Base-by-base conservation (phyloP, 1,140 invertebrate species). In the Psilanteris sp. region DNA sequence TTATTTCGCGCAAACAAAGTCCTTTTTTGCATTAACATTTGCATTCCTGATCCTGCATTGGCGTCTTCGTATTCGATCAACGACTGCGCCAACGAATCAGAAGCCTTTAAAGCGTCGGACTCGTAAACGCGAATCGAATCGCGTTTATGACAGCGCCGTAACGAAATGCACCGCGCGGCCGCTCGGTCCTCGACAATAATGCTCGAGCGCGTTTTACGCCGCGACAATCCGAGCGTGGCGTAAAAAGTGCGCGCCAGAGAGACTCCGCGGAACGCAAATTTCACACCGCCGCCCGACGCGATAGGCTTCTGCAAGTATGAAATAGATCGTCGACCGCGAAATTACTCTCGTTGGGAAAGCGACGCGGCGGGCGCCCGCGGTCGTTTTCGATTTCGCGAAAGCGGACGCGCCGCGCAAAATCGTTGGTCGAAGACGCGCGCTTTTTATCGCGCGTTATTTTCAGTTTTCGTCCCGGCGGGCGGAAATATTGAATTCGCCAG, bases 291-390 rank as follows among this genome's bases (percentile, higher is more conserved):
- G 5, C 5, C 39, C 41, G 32, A 7, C 14, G 10, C 11, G 34
- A 48, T 39, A 39, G 57, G 43, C 43, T 39, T 37, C 41, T 13
- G 10, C 32, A 24, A 48, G 34, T 62, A 31, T 24, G 36, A 64
- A 64, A 64, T 52, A 50, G 59, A 64, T 64, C 37, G 44, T 64
- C 44, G 32, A 48, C 55, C 48, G 55, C 50, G 43, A 50, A 62
- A 62, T 62, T 50, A 24, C 44, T 48, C 44, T 39, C 34, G 34
- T 32, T n/a, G 44, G 41, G 34, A 62, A 62, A 62, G 24, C 34
- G 26, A 13, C n/a, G 32, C 29, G 14, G 8, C 3, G 41, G 41
- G 22, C 34, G 36, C 8, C 39, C 27, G n/a, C n/a, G 7, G 29
- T 41, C 31, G 32, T 48, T 62, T 48, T 62, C 43, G 43, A 26